phyloP scores from a whole-genome alignment of 2,113 vertebrate species.

The Hydropotes inermis region DNA sequence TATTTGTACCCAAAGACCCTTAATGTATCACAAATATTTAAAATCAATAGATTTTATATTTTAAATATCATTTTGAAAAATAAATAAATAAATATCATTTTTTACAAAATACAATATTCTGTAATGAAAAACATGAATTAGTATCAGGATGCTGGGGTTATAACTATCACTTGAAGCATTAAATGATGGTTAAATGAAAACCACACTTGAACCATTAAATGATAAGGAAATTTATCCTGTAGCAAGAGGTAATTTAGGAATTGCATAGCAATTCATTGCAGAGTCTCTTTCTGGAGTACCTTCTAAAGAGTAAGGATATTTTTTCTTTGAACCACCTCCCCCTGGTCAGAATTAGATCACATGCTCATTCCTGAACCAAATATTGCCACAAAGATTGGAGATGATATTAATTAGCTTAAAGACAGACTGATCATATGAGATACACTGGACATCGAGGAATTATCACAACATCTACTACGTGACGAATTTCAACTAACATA shows the following conservation, averaged over 20 bases:
- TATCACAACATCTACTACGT: not conserved
- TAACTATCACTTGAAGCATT: not conserved
- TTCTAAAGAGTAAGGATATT: not conserved
- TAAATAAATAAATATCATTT: not conserved
- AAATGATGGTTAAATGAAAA: not conserved
- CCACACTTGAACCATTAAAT: not conserved
- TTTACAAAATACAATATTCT: not conserved
- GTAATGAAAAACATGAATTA: constrained; percentile 12
- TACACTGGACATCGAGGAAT: not conserved
- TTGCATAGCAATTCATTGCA: not conserved
- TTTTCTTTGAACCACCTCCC: not conserved
- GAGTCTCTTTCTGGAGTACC: not conserved
- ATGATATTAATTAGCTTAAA: not conserved
- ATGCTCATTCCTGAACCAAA: not conserved
- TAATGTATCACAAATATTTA: not conserved
- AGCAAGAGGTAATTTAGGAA: not conserved
- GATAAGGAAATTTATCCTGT: not conserved
- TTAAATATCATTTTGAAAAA: not conserved
- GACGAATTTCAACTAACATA: not conserved
- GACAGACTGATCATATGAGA: not conserved
- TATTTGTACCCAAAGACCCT: not conserved
- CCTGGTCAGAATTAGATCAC: not conserved
- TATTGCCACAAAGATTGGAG: not conserved
- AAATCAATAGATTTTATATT: constrained; percentile 5
- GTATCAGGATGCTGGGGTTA: not conserved